These are phyloP conservation scores for Stenodera caucasica DNA, from an alignment of 2,888 invertebrate species.

Conservation along the genomic window DNA sequence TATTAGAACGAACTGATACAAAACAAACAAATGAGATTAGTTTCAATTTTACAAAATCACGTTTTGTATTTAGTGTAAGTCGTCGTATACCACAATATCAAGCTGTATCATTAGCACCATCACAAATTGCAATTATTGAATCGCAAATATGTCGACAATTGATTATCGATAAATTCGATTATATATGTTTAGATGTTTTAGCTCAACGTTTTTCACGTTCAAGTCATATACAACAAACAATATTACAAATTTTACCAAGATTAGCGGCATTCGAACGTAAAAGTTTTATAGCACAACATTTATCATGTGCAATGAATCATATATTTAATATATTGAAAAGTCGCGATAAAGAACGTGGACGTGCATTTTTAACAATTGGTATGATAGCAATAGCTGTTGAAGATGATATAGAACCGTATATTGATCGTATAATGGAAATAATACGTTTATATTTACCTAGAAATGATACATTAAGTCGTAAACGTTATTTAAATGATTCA, in stretches of 20 bases:
- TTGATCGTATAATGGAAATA: slow-evolving; percentile 85
- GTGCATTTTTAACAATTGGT: slow-evolving; percentile 89
- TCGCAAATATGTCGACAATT: slow-evolving; percentile 85
- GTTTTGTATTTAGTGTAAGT: slow-evolving; percentile 52
- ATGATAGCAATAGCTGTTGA: slow-evolving; percentile 87
- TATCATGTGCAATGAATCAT: slow-evolving; percentile 75
- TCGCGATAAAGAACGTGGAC: slow-evolving; percentile 81
- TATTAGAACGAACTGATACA: slow-evolving; percentile 60
- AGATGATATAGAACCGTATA: slow-evolving; percentile 75
- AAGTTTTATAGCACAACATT: slow-evolving; percentile 74
- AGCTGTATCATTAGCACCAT: slow-evolving; percentile 56
- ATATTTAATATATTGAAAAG: slow-evolving; percentile 75
- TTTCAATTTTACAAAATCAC: slow-evolving; percentile 46
- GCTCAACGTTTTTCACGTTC: slow-evolving; percentile 67
- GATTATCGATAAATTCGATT: slow-evolving; percentile 80
- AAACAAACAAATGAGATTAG: slow-evolving; percentile 43
- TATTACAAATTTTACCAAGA: slow-evolving; percentile 86
- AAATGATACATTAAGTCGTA: slow-evolving; percentile 17
- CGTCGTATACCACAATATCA: slow-evolving; percentile 52
- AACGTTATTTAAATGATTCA: slow-evolving; percentile 72
- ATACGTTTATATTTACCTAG: slow-evolving; percentile 57
- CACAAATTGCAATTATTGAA: slow-evolving; percentile 71
- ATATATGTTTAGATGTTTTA: slow-evolving; percentile 77
- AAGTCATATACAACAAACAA: slow-evolving; percentile 76
- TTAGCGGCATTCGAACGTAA: slow-evolving; percentile 90